Evolutionary conservation across 2,888 invertebrate species (phyloP).

Genomic region (Fragum whitleyi): DNA sequence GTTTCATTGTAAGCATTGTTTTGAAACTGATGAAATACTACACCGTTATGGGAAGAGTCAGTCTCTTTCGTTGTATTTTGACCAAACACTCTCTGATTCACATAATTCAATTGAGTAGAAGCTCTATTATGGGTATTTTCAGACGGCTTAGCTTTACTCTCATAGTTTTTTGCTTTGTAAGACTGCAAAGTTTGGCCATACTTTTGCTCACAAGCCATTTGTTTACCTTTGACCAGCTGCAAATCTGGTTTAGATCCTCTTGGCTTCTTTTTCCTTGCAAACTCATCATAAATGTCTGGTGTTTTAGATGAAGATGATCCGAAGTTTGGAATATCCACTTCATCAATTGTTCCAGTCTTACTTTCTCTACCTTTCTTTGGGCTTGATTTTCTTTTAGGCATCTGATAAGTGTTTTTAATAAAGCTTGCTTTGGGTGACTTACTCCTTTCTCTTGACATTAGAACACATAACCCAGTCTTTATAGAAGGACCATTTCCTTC

Average conservation of each 20-base stretch:
- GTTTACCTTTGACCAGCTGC: slow-evolving; percentile 25
- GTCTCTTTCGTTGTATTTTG: neutral
- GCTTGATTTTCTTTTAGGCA: neutral
- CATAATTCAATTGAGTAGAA: neutral
- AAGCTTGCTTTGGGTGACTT: neutral
- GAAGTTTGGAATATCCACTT: slow-evolving; percentile 33
- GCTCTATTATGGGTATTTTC: neutral
- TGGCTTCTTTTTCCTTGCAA: slow-evolving; percentile 55
- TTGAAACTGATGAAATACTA: neutral
- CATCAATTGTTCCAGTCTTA: neutral
- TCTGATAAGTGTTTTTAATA: neutral
- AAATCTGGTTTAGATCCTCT: slow-evolving; percentile 30
- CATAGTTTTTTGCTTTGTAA: neutral
- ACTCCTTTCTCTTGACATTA: slow-evolving; percentile 24
- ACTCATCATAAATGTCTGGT: slow-evolving; percentile 63
- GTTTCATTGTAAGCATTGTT: neutral
- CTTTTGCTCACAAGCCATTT: neutral
- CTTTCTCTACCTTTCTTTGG: neutral
- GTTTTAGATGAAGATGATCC: slow-evolving; percentile 60
- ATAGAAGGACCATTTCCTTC: neutral
- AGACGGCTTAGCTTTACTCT: neutral
- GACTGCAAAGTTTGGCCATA: neutral
- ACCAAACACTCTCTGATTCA: neutral
- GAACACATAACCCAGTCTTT: slow-evolving; percentile 11
- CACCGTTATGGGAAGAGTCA: neutral